Conservation (phyloP, 2,797 vertebrate genomes). For the Neostethus bicornis region DNA sequence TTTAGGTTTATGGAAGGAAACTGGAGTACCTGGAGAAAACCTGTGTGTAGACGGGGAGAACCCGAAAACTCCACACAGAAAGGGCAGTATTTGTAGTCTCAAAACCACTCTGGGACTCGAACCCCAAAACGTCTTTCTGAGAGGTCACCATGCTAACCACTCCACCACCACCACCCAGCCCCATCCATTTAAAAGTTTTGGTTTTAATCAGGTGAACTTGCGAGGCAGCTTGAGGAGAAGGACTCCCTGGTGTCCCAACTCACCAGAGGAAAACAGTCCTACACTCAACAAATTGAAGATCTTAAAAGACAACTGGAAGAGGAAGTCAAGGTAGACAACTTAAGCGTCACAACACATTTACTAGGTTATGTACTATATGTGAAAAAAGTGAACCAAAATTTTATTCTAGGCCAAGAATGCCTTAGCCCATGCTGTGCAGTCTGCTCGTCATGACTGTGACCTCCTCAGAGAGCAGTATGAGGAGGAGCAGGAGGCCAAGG, state of each 20-base stretch:
- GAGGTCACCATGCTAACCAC: too few species aligned
- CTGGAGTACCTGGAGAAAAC: too few species aligned
- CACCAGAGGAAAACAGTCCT: constrained; percentile 85
- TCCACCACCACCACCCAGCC: too few species aligned
- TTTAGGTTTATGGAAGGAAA: too few species aligned
- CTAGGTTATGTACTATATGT: background rate
- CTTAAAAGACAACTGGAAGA: constrained; percentile 88
- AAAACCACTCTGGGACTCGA: too few species aligned
- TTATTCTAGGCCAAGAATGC: constrained; percentile 76
- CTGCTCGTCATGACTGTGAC: background rate
- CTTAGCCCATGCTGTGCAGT: constrained; percentile 72
- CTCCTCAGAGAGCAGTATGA: constrained; percentile 89
- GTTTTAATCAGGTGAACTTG: constrained; percentile 78
- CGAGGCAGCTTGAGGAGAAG: constrained; percentile 84
- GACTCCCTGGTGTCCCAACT: constrained; percentile 84
- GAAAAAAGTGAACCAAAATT: background rate
- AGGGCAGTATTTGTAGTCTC: too few species aligned
- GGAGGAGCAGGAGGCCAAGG: constrained; percentile 88
- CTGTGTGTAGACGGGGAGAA: too few species aligned
- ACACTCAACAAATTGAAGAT: constrained; percentile 86
- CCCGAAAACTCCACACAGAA: too few species aligned
- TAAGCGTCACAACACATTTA: background rate
- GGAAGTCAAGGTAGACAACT: constrained; percentile 80
- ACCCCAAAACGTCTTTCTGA: too few species aligned
- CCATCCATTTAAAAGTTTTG: background rate